Base-by-base conservation (phyloP, 2,888 invertebrate species). In the Holacanthella duospinosa region DNA sequence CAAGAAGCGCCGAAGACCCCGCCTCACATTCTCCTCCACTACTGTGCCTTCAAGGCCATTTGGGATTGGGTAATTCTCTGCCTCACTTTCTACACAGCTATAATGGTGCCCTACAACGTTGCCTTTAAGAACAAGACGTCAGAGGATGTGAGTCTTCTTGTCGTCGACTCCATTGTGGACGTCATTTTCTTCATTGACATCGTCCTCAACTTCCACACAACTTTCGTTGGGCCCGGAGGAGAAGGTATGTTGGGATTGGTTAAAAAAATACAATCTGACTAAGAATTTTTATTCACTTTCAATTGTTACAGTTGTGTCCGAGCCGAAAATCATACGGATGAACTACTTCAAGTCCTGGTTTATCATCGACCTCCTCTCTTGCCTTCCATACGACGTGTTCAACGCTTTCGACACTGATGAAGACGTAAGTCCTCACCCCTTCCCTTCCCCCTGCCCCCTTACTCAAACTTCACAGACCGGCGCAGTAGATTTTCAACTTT, bases 21-120 rank as follows among this genome's bases (percentile, higher is more conserved):
- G 73, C 96, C 97, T 71, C 97, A 99, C 83, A 99, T 99, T 79
- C 85, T 99, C 75, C 86, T 99, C 75, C 99, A 99, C 83, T 99
- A 99, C 83, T 97, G 96, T 84, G 93, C 96, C 77, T 97, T 97
- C 84, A 93, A 97, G 84, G 91, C 93, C 76, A 92, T 93, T 79
- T 97, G 96, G 95, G 96, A 97, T 80, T 99, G 99, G 99, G 92
- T 99, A 80, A 99, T 99, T 79, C 86, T 99, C 75, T 93, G 94
- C 82, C 86, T 99, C 78, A 99, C 99, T 75, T 97, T 99, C 85
- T 99, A 99, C 84, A 99, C 99, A 74, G 97, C 94, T 77, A 92
- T 95, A 79, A 82, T 85, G 93, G 96, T 97, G 77, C 99, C 99
- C 74, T 99, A 95, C 84, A 99, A 99, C 82, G 96, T 97, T 77